Conservation (phyloP, 30 jellyfish, hydroid and myxozoan species). For the Aurelia aurita region DNA sequence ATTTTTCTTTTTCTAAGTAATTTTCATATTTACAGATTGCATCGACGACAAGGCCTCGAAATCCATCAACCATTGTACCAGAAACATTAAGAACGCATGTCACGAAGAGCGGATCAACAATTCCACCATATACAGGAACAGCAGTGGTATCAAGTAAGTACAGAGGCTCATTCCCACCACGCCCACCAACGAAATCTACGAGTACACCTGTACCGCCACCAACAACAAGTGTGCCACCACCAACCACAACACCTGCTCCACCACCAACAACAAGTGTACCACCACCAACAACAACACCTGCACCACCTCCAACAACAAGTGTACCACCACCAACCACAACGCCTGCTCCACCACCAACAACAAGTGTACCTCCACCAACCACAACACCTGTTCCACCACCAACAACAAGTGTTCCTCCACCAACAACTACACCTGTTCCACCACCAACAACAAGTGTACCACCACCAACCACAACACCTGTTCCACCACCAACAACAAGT, state of each 20-base stretch:
- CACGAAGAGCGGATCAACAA: too few species aligned
- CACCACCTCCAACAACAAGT: constrained; percentile 25
- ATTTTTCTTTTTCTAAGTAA: too few species aligned
- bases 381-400: constrained; percentile 8
- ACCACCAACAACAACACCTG: constrained; percentile 33
- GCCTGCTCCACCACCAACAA: neutral
- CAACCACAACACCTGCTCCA: constrained; percentile 34
- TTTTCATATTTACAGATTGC: too few species aligned
- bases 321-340: constrained; percentile 14
- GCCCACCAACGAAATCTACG: too few species aligned
- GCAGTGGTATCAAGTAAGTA: too few species aligned
- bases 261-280: constrained; percentile 29
- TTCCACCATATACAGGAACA: too few species aligned
- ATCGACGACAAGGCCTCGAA: too few species aligned
- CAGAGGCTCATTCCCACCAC: too few species aligned
- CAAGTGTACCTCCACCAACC: constrained; percentile 15
- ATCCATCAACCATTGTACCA: too few species aligned
- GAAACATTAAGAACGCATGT: too few species aligned
- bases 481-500: constrained; percentile 11
- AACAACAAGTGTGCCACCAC: constrained; percentile 14
- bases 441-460: neutral
- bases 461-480: constrained; percentile 29
- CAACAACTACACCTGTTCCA: constrained; percentile 23
- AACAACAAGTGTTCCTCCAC: neutral
- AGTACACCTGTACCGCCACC: constrained; percentile 22